phyloP scores from a whole-genome alignment of 2,797 vertebrate species.

The Sphaeramia orbicularis region DNA sequence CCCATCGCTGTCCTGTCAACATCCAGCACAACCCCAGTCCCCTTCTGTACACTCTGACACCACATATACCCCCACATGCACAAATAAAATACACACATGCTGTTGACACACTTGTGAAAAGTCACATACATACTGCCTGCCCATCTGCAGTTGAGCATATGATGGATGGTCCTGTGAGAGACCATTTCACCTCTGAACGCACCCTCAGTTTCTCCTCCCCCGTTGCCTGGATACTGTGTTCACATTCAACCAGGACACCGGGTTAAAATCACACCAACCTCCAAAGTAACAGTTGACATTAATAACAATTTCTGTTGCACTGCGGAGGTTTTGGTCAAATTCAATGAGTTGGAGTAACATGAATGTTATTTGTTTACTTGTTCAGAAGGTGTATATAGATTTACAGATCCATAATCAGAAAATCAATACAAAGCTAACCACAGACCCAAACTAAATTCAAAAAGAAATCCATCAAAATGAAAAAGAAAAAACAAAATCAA shows the following conservation, averaged over 20 bases:
- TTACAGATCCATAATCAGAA: constrained; percentile 35
- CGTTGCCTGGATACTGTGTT: constrained; percentile 37
- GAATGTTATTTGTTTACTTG: constrained; percentile 43
- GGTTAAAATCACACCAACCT: constrained; percentile 28
- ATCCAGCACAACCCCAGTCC: constrained; percentile 8
- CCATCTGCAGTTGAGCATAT: constrained; percentile 29
- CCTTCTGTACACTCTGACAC: constrained; percentile 1
- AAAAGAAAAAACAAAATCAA: constrained; percentile 26
- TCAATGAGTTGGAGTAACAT: neutral
- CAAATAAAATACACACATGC: constrained; percentile 27
- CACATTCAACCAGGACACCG: constrained; percentile 11
- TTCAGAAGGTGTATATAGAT: constrained; percentile 25
- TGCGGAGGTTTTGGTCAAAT: constrained; percentile 23
- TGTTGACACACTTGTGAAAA: constrained; percentile 17
- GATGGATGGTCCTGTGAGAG: constrained; percentile 55
- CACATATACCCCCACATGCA: constrained; percentile 31
- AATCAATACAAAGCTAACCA: constrained; percentile 35
- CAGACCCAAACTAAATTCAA: constrained; percentile 17
- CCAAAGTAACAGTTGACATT: constrained; percentile 15
- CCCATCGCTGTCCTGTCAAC: constrained; percentile 30
- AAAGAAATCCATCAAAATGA: constrained; percentile 16
- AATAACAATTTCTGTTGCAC: constrained; percentile 25
- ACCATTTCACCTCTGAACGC: constrained; percentile 41
- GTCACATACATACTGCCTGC: constrained; percentile 4
- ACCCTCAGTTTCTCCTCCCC: constrained; percentile 9